phyloP scores from a whole-genome alignment of 2,888 invertebrate genomes.

The Schizaphis graminum region DNA sequence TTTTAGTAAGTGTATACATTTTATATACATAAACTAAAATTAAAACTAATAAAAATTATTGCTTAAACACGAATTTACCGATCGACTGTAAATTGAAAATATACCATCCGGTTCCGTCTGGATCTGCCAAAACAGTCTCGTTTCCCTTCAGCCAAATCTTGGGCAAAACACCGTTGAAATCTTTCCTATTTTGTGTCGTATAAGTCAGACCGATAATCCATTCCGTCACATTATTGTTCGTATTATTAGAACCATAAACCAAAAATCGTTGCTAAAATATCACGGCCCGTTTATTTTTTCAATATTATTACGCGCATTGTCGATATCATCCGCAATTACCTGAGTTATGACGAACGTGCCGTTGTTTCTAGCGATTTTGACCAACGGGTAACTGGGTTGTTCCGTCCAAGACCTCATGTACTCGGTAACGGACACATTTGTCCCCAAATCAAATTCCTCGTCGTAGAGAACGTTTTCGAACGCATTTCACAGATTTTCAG shows the following conservation, averaged over 20 bases:
- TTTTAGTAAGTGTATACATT: neutral
- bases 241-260: neutral
- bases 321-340: constrained; percentile 69
- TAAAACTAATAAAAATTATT: neutral
- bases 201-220: constrained; percentile 78
- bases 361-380: constrained; percentile 74
- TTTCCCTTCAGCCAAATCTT: constrained; percentile 62
- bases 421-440: constrained; percentile 72
- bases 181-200: constrained; percentile 70
- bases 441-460: neutral
- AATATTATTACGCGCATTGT: neutral
- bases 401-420: constrained; percentile 83
- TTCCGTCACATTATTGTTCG: neutral
- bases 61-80: constrained; percentile 71
- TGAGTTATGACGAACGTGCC: constrained; percentile 73
- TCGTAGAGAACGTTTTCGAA: constrained; percentile 70
- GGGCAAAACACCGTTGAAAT: constrained; percentile 64
- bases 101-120: constrained; percentile 72
- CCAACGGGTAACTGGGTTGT: constrained; percentile 80
- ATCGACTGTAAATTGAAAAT: constrained; percentile 77
- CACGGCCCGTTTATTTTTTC: neutral
- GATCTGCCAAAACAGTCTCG: constrained; percentile 69
- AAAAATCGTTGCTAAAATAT: constrained; percentile 56
- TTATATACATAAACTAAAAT: neutral
- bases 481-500: constrained; percentile 65